Evolutionary conservation across 2,888 invertebrate genomes (phyloP).

Genomic region (Caenorhabditis uteleia): DNA sequence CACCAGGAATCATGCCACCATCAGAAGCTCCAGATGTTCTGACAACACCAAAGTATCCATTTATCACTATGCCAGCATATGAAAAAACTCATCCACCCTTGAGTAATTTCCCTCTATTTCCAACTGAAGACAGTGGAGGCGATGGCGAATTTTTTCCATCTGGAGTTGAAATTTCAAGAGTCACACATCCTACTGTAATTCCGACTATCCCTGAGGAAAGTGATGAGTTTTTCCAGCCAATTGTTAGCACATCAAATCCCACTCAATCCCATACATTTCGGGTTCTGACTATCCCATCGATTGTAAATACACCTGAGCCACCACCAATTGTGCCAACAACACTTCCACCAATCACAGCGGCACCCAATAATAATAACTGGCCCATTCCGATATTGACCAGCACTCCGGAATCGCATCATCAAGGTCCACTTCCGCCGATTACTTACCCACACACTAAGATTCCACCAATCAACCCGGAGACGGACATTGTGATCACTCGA

Average conservation of each 20-base stretch:
- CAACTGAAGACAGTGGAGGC: too few relatives aligned
- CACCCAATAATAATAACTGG: conserved; percentile 30
- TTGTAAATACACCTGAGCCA: too few relatives aligned
- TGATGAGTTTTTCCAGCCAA: too few relatives aligned
- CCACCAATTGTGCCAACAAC: too few relatives aligned
- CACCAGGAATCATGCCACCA: background rate
- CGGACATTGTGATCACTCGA: conserved; percentile 14
- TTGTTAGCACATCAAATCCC: too few relatives aligned
- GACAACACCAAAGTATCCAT: conserved; percentile 36
- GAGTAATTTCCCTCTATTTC: conserved; percentile 11
- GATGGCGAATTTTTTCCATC: conserved; percentile 7
- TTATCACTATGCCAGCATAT: conserved; percentile 1
- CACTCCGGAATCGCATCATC: conserved; percentile 28
- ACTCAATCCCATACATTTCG: too few relatives aligned
- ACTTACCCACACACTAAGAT: conserved; percentile 25
- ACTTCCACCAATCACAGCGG: conserved; percentile 25
- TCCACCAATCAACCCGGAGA: conserved; percentile 19
- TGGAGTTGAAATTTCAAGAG: conserved; percentile 20
- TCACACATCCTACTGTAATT: conserved; percentile 7
- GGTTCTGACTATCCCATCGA: too few relatives aligned
- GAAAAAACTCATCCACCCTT: conserved; percentile 13
- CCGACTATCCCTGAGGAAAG: too few relatives aligned
- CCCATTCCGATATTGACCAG: conserved; percentile 33
- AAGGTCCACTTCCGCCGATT: conserved; percentile 29
- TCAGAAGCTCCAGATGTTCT: conserved; percentile 5